Evolutionary conservation across 1,140 invertebrate genomes (phyloP).

Genomic region (Drosophila willistoni): DNA sequence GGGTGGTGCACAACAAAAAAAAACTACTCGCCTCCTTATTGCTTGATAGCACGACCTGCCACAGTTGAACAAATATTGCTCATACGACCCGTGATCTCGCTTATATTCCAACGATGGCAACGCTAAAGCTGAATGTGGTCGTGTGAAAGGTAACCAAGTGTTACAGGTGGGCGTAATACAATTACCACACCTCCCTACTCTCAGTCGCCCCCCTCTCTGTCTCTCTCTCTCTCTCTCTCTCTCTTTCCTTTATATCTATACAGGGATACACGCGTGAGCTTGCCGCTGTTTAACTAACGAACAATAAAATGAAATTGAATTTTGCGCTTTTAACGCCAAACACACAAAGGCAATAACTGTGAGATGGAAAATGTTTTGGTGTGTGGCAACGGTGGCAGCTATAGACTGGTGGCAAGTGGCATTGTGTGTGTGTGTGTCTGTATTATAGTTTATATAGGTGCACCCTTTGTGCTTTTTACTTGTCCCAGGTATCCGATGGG

Average conservation of each 20-base stretch:
- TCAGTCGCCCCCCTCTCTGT: too few species aligned
- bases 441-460: constrained; percentile 10
- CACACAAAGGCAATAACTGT: constrained; percentile 65
- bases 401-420: not conserved
- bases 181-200: constrained; percentile 55
- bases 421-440: constrained; percentile 4
- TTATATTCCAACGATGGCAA: not conserved
- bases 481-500: constrained; percentile 27
- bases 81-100: constrained; percentile 48
- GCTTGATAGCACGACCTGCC: not conserved
- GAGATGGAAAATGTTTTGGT: constrained; percentile 17
- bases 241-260: not conserved
- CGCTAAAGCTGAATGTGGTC: constrained; percentile 1
- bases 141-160: constrained; percentile 47
- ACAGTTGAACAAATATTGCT: constrained; percentile 48
- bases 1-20: not conserved
- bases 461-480: constrained; percentile 24
- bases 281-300: constrained; percentile 72
- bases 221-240: not conserved
- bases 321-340: constrained; percentile 78
- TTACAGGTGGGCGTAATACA: constrained; percentile 74
- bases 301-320: constrained; percentile 81
- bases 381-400: constrained; percentile 2
- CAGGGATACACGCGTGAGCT: constrained; percentile 9
- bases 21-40: not conserved